phyloP scores from a whole-genome alignment of 2,113 vertebrate species.

The Chionis minor region DNA sequence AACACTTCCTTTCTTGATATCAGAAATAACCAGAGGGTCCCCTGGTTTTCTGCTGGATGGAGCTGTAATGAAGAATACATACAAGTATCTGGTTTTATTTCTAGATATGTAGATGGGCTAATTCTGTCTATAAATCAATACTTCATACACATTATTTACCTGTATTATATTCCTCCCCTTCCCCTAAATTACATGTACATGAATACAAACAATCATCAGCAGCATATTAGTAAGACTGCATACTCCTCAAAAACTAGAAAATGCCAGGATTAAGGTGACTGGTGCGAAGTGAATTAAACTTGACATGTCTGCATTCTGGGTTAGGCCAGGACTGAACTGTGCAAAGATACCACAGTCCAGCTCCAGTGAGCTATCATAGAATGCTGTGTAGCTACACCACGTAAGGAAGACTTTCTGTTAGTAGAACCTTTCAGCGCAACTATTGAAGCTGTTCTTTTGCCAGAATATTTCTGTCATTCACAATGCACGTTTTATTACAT shows the following conservation, averaged over 20 bases:
- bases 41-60: conserved; percentile 94
- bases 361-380: neutral
- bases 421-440: neutral
- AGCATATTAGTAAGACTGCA: neutral
- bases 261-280: neutral
- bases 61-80: conserved; percentile 77
- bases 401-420: neutral
- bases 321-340: neutral
- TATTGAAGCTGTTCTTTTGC: neutral
- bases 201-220: neutral
- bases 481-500: neutral
- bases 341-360: neutral
- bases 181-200: neutral
- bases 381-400: neutral
- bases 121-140: neutral
- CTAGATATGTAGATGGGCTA: neutral
- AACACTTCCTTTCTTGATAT: conserved; percentile 98
- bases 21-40: conserved; percentile 96
- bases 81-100: neutral
- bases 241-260: neutral
- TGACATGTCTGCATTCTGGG: neutral
- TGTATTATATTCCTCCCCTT: neutral
- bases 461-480: neutral
- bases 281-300: neutral
- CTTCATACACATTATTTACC: neutral